A percentile compares a stretch with the other conserved stretches of the same genome.
These are phyloP conservation scores for Spisula solida DNA, from an alignment of 2,888 invertebrate genomes.

Conservation along the genomic window DNA sequence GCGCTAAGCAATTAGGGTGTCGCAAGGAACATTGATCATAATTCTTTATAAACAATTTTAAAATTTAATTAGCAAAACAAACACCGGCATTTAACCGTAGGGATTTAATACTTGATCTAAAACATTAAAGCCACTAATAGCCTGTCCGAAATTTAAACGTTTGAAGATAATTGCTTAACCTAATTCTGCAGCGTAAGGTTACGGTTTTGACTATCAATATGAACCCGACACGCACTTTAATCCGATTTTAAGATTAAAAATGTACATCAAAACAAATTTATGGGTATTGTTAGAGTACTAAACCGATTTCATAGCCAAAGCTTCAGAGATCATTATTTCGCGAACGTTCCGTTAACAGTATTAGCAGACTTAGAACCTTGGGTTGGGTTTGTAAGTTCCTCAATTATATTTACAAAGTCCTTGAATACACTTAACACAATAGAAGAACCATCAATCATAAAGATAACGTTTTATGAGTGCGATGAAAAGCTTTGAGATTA, in stretches of 20 bases:
- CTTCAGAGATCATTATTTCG: background rate
- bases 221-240: background rate
- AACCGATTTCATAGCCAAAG: background rate
- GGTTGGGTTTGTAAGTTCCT: background rate
- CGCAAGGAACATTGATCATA: too few species aligned
- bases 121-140: background rate
- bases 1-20: too few species aligned
- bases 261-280: slow-evolving; percentile 19
- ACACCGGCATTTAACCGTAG: too few species aligned
- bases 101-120: too few species aligned
- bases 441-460: slow-evolving; percentile 20
- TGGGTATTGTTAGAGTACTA: background rate
- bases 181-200: background rate
- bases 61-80: too few species aligned
- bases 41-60: too few species aligned
- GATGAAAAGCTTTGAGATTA: slow-evolving; percentile 39
- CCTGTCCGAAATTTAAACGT: background rate
- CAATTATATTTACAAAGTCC: slow-evolving; percentile 26
- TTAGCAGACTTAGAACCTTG: background rate
- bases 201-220: too few species aligned
- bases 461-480: slow-evolving; percentile 20
- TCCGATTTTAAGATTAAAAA: slow-evolving; percentile 1
- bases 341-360: background rate
- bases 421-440: slow-evolving; percentile 24
- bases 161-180: background rate